phyloP scores from a whole-genome alignment of 2,797 vertebrate species.

The Microctenopoma stevenorrisi region DNA sequence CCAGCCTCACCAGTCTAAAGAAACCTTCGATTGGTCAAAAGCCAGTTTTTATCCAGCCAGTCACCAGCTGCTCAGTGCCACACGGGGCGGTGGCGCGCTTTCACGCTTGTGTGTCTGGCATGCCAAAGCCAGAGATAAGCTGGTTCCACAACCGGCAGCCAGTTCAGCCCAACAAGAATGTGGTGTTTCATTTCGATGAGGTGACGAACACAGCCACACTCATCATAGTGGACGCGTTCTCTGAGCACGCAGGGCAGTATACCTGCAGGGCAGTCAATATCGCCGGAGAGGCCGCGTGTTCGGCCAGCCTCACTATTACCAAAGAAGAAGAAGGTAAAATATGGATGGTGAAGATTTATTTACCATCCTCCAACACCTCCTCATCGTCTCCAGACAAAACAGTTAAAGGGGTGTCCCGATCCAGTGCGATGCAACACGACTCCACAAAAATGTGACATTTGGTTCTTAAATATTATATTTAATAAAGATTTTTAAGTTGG shows the following conservation, averaged over 20 bases:
- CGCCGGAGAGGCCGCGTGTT: slow-evolving; percentile 89
- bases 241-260: slow-evolving; percentile 92
- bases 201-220: slow-evolving; percentile 89
- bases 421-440: not conserved
- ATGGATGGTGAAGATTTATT: slow-evolving; percentile 34
- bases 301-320: slow-evolving; percentile 89
- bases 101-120: slow-evolving; percentile 87
- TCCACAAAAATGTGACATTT: too few species aligned
- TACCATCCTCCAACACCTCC: slow-evolving; percentile 1
- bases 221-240: slow-evolving; percentile 94
- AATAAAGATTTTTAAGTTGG: too few species aligned
- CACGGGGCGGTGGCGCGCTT: slow-evolving; percentile 94
- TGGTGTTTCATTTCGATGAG: slow-evolving; percentile 96
- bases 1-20: slow-evolving; percentile 81
- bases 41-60: slow-evolving; percentile 91
- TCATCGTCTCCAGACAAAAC: not conserved
- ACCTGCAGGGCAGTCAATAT: slow-evolving; percentile 91
- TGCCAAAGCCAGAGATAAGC: slow-evolving; percentile 88
- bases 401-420: slow-evolving; percentile 48
- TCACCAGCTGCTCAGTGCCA: slow-evolving; percentile 88
- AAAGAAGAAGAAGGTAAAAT: slow-evolving; percentile 89
- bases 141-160: slow-evolving; percentile 92
- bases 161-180: slow-evolving; percentile 87
- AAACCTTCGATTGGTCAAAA: slow-evolving; percentile 88
- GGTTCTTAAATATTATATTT: too few species aligned